Evolutionary conservation across 2,113 vertebrate genomes (phyloP).

Genomic region (Alaudala cheleensis): DNA sequence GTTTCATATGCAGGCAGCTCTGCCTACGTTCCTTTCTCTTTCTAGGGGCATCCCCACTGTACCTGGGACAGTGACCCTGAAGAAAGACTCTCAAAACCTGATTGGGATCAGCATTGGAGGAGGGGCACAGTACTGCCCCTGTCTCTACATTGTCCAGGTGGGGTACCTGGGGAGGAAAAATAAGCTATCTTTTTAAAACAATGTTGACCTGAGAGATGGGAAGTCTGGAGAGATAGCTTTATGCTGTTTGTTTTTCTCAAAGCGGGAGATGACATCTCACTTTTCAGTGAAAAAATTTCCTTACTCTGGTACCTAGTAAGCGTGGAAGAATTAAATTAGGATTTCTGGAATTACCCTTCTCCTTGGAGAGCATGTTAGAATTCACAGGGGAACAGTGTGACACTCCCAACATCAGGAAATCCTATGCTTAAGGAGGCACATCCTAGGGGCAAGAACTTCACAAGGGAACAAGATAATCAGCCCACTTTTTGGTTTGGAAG

Average conservation of each 20-base stretch:
- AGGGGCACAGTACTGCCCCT: slow-evolving; percentile 96
- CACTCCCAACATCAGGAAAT: neutral
- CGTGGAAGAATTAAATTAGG: neutral
- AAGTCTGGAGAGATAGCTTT: neutral
- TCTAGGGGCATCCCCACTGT: slow-evolving; percentile 94
- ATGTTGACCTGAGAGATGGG: neutral
- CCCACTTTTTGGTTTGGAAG: neutral
- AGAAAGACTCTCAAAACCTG: slow-evolving; percentile 94
- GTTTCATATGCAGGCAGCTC: neutral
- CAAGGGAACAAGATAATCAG: neutral
- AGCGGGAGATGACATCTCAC: neutral
- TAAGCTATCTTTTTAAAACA: neutral
- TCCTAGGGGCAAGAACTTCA: neutral
- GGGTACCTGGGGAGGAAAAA: neutral
- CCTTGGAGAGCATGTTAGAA: neutral
- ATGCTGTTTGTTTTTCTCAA: neutral
- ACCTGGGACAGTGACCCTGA: slow-evolving; percentile 90
- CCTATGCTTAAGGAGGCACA: rapidly evolving
- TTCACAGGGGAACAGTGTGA: neutral
- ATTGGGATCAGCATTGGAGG: slow-evolving; percentile 98
- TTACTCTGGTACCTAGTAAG: neutral
- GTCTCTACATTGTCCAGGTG: slow-evolving; percentile 99
- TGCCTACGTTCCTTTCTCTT: neutral
- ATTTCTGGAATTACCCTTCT: neutral
- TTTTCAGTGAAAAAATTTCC: neutral